Conservation (phyloP, 2,797 vertebrate species). For the Danionella dracula region DNA sequence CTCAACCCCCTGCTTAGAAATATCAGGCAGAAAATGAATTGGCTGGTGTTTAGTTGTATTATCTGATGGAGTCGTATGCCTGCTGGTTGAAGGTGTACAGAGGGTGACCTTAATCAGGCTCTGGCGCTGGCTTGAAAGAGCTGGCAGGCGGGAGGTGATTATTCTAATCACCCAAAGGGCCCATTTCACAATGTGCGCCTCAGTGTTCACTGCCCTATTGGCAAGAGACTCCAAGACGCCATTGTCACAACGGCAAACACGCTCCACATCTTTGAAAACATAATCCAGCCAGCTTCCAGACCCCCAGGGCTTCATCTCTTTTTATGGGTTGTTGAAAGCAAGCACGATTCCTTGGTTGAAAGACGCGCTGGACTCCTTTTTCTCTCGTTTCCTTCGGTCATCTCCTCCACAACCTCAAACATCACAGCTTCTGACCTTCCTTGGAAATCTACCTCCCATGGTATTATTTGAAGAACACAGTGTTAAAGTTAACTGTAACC, state of each 20-base stretch:
- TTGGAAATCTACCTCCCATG: constrained; percentile 44
- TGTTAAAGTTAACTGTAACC: constrained; percentile 65
- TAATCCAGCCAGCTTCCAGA: constrained; percentile 29
- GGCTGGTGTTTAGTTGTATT: background rate
- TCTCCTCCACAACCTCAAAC: constrained; percentile 30
- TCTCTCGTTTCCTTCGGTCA: constrained; percentile 2
- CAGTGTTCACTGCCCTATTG: constrained; percentile 17
- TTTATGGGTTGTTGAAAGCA: constrained; percentile 28
- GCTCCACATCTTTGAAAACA: constrained; percentile 42
- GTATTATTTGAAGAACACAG: constrained; percentile 56
- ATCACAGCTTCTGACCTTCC: constrained; percentile 26
- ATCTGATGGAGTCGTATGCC: background rate
- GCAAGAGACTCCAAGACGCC: constrained; percentile 33
- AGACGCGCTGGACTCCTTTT: background rate
- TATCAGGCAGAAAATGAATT: background rate
- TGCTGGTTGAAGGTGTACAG: constrained; percentile 13
- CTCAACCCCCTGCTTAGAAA: background rate
- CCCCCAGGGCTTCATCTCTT: constrained; percentile 29
- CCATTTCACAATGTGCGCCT: constrained; percentile 25
- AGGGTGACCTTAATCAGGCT: constrained; percentile 32
- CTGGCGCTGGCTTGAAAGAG: constrained; percentile 38
- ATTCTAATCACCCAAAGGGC: constrained; percentile 35
- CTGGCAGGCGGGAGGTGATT: constrained; percentile 33
- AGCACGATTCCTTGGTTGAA: background rate
- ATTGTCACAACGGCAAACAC: constrained; percentile 35